Conservation (phyloP, 37 sponge, comb jelly and placozoan species). For the Bolinopsis microptera region DNA sequence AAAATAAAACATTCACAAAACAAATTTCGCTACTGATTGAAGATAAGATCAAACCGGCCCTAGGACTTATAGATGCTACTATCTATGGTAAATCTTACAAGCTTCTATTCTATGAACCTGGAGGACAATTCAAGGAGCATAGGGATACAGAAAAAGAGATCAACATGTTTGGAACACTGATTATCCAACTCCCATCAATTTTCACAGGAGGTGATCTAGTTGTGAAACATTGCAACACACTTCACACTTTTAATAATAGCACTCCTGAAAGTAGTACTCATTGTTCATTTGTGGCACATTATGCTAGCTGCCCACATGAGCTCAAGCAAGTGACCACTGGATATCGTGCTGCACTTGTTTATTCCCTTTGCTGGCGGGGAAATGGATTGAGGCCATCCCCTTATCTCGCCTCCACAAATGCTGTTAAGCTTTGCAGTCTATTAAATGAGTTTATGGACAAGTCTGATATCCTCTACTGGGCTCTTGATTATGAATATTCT, state of each 20-base stretch:
- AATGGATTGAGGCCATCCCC: background rate
- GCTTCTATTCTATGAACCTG: background rate
- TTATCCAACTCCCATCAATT: constrained; percentile 2
- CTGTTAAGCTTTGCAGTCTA: background rate
- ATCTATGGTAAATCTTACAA: background rate
- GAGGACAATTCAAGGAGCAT: background rate
- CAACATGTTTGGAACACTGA: background rate
- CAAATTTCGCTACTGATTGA: background rate
- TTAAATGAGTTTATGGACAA: background rate
- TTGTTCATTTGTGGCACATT: background rate
- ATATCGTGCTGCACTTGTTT: background rate
- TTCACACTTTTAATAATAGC: background rate
- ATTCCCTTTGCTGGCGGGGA: no score
- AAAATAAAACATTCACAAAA: background rate
- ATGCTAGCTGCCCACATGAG: background rate
- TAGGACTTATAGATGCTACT: background rate
- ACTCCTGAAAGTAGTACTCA: background rate
- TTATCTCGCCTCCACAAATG: background rate
- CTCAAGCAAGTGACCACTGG: background rate
- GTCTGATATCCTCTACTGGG: background rate
- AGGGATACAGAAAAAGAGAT: background rate
- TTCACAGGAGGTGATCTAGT: background rate
- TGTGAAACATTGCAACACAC: background rate
- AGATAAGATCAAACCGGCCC: background rate
- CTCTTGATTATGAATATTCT: background rate